phyloP scores from a whole-genome alignment of 2,113 vertebrate species.

The Sapajus apella region DNA sequence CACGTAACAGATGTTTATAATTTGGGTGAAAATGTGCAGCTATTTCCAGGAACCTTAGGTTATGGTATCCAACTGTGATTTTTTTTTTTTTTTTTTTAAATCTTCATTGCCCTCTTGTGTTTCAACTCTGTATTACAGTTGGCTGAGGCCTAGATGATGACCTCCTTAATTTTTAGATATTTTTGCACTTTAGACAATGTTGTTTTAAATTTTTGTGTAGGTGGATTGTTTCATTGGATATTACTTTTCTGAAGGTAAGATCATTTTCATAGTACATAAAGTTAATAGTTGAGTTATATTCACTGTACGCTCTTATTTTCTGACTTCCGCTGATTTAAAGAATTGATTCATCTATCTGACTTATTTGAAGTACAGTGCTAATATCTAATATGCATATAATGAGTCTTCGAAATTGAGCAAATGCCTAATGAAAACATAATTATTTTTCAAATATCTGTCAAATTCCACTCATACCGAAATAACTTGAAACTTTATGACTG shows the following conservation, averaged over 20 bases:
- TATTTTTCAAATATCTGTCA: constrained; percentile 63
- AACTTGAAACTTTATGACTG: constrained; percentile 28
- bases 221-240: neutral
- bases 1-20: constrained; percentile 82
- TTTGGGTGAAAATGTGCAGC: constrained; percentile 80
- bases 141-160: neutral
- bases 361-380: constrained; percentile 21
- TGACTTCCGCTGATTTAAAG: constrained; percentile 20
- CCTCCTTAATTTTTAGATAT: neutral
- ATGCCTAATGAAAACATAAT: constrained; percentile 61
- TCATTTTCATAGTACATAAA: neutral
- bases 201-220: constrained; percentile 15
- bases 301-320: neutral
- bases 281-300: neutral
- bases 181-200: constrained; percentile 29
- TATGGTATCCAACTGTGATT: constrained; percentile 14
- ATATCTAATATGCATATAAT: constrained; percentile 50
- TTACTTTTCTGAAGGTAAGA: constrained; percentile 32
- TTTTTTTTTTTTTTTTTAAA: constrained; percentile 71
- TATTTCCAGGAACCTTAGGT: constrained; percentile 72
- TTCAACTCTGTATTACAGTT: constrained; percentile 66
- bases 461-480: constrained; percentile 28
- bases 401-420: constrained; percentile 47
- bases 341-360: constrained; percentile 36
- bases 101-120: constrained; percentile 86